Percentiles rank a stretch among this genome's conserved stretches.
Evolutionary conservation across 2,797 vertebrate species (phyloP).

Genomic region (Peromyscus aztecus): DNA sequence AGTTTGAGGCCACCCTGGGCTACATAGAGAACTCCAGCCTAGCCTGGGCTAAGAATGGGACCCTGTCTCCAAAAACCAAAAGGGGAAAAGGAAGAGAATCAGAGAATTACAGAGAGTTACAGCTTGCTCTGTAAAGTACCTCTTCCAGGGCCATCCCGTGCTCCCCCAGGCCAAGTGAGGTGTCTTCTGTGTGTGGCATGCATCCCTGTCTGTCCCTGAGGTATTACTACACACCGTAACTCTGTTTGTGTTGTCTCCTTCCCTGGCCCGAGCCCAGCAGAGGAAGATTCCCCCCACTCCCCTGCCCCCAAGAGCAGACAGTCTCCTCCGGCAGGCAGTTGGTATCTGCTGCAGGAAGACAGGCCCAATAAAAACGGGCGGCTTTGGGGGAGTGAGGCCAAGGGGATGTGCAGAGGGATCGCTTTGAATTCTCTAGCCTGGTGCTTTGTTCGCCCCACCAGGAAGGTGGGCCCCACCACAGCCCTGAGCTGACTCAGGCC

Average conservation of each 20-base stretch:
- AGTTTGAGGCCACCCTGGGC: neutral
- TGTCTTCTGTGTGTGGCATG: neutral
- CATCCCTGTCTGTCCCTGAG: neutral
- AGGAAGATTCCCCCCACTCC: neutral
- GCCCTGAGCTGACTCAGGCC: constrained; percentile 78
- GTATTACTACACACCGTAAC: accelerated
- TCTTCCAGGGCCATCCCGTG: constrained; percentile 26
- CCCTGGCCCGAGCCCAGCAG: neutral
- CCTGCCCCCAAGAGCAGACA: neutral
- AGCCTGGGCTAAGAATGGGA: neutral
- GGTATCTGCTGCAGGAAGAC: neutral
- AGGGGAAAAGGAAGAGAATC: neutral
- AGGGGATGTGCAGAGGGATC: neutral
- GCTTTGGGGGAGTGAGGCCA: neutral
- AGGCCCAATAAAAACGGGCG: neutral
- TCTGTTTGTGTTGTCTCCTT: neutral
- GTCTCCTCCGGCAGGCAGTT: neutral
- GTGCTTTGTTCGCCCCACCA: neutral
- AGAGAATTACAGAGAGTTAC: neutral
- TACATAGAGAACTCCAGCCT: neutral
- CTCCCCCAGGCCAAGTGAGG: neutral
- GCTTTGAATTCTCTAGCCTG: neutral
- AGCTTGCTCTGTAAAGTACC: neutral
- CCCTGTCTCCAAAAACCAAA: neutral
- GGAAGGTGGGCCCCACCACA: constrained; percentile 83